A percentile compares a stretch with the other conserved stretches of the same genome.
Conservation (phyloP, 2,797 vertebrate species). For the Hephaestus fuliginosus region DNA sequence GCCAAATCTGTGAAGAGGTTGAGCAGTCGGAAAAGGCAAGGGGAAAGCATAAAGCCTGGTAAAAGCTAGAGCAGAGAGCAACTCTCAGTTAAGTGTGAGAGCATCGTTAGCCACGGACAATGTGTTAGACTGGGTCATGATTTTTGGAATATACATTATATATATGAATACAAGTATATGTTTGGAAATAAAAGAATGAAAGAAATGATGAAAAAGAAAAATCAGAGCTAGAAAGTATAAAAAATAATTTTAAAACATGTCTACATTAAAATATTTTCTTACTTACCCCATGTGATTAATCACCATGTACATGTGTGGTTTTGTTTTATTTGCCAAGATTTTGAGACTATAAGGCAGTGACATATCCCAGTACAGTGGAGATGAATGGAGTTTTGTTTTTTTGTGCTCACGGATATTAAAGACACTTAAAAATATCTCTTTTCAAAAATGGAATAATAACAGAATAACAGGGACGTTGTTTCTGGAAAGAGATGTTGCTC, state of each 20-base stretch:
- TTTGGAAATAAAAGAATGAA: no score
- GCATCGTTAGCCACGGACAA: constrained; percentile 11
- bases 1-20: constrained; percentile 69
- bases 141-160: no score
- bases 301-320: not conserved
- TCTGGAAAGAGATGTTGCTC: not conserved
- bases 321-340: not conserved
- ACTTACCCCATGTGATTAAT: not conserved
- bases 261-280: not conserved
- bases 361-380: not conserved
- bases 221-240: not conserved
- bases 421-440: not conserved
- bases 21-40: constrained; percentile 48
- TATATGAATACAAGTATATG: no score
- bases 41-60: constrained; percentile 39
- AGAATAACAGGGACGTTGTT: not conserved
- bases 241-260: constrained; percentile 49
- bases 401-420: not conserved
- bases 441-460: not conserved
- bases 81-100: constrained; percentile 40
- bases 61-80: constrained; percentile 49
- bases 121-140: constrained; percentile 4
- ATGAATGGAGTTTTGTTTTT: not conserved
- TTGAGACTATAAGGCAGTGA: not conserved
- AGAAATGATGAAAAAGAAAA: not conserved